phyloP scores from a whole-genome alignment of 1,140 invertebrate species.

The Nasonia giraulti region DNA sequence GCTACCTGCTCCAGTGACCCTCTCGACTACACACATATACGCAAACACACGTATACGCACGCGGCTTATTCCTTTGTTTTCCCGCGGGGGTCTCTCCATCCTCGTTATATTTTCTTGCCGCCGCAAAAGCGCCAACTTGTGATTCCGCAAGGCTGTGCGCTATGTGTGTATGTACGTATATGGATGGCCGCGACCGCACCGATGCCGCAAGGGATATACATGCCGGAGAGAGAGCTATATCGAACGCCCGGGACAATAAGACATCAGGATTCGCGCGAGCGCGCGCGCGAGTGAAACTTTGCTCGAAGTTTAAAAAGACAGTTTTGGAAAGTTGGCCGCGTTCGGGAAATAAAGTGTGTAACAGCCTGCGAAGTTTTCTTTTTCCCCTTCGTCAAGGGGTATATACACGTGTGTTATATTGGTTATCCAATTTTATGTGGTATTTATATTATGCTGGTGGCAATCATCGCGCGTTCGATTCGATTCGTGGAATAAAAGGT shows the following conservation, averaged over 20 bases:
- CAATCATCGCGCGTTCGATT: too few relatives aligned
- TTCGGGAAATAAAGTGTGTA: background rate
- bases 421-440: too few relatives aligned
- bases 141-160: background rate
- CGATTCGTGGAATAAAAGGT: too few relatives aligned
- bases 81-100: background rate
- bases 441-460: too few relatives aligned
- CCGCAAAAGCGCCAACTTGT: background rate
- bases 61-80: constrained; percentile 25
- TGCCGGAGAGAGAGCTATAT: background rate
- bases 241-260: too few relatives aligned
- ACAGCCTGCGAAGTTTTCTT: background rate
- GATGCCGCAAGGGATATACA: background rate
- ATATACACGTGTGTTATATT: too few relatives aligned
- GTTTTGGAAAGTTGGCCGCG: background rate
- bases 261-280: background rate
- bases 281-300: background rate
- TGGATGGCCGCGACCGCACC: background rate
- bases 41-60: background rate
- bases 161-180: background rate
- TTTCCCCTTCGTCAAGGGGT: too few relatives aligned
- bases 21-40: background rate
- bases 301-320: background rate
- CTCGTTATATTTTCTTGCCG: constrained; percentile 23
- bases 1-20: constrained; percentile 20